These are phyloP conservation scores for Xanthorhoe spadicearia DNA, from an alignment of 2,888 invertebrate genomes.

Conservation along the genomic window DNA sequence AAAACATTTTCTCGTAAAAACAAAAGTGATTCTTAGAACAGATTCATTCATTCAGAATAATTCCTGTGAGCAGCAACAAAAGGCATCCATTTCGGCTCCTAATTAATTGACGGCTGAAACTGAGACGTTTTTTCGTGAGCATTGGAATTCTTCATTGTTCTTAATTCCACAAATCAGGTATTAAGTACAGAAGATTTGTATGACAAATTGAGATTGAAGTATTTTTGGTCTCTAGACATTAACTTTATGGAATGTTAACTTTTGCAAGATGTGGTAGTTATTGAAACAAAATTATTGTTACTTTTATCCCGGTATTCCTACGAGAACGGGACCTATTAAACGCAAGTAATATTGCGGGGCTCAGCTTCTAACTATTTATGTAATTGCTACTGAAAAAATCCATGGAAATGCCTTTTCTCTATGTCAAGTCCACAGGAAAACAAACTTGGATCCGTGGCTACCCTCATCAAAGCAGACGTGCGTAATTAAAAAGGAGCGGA, in stretches of 20 bases:
- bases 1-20: background rate
- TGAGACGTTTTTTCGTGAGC: background rate
- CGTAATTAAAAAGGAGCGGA: conserved; percentile 21
- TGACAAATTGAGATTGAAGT: background rate
- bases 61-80: conserved; percentile 10
- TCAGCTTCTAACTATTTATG: too few relatives aligned
- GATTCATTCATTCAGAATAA: background rate
- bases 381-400: too few relatives aligned
- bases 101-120: conserved; percentile 10
- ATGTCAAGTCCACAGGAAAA: conserved; percentile 4
- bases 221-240: background rate
- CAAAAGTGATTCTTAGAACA: background rate
- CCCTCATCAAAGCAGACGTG: conserved; percentile 23
- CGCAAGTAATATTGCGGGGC: too few relatives aligned
- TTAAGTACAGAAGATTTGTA: background rate
- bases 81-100: conserved; percentile 4
- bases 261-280: too few relatives aligned
- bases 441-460: conserved; percentile 1
- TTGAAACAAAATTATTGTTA: too few relatives aligned
- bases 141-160: background rate
- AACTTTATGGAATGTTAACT: background rate
- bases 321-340: too few relatives aligned
- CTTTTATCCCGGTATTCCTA: too few relatives aligned
- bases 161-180: background rate
- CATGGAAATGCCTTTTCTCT: too few relatives aligned